Conservation (phyloP, 2,888 invertebrate species). For the Drosophila eohydei region DNA sequence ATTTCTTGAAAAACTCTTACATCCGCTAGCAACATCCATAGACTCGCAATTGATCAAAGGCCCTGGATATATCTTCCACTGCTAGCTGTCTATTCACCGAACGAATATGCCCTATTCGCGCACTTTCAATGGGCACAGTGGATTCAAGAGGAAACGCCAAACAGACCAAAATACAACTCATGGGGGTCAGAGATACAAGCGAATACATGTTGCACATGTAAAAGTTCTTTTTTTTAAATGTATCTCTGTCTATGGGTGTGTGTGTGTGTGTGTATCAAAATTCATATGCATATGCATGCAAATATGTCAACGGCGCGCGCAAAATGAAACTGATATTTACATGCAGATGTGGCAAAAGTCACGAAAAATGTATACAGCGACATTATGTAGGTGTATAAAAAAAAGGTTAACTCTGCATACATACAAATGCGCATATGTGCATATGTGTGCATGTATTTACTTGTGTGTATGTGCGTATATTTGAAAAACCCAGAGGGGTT, state of each 20-base stretch:
- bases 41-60: no score
- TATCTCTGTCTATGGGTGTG: neutral
- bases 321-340: slow-evolving; percentile 69
- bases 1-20: no score
- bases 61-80: neutral
- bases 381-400: slow-evolving; percentile 19
- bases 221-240: neutral
- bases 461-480: neutral
- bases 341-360: slow-evolving; percentile 58
- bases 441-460: slow-evolving; percentile 2
- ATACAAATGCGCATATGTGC: neutral
- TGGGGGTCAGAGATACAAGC: slow-evolving; percentile 48
- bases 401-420: slow-evolving; percentile 6
- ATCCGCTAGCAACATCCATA: no score
- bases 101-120: neutral
- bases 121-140: neutral
- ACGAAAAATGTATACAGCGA: slow-evolving; percentile 32
- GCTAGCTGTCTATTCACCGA: neutral
- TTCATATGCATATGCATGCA: slow-evolving; percentile 62
- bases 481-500: neutral
- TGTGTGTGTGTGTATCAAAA: slow-evolving; percentile 4
- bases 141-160: slow-evolving; percentile 14
- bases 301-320: slow-evolving; percentile 52
- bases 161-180: slow-evolving; percentile 30
- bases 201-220: slow-evolving; percentile 20